A percentile compares a stretch with the other conserved stretches of the same genome.
Evolutionary conservation across 2,797 vertebrate genomes (phyloP).

Genomic region (Rhodeus uyekii): DNA sequence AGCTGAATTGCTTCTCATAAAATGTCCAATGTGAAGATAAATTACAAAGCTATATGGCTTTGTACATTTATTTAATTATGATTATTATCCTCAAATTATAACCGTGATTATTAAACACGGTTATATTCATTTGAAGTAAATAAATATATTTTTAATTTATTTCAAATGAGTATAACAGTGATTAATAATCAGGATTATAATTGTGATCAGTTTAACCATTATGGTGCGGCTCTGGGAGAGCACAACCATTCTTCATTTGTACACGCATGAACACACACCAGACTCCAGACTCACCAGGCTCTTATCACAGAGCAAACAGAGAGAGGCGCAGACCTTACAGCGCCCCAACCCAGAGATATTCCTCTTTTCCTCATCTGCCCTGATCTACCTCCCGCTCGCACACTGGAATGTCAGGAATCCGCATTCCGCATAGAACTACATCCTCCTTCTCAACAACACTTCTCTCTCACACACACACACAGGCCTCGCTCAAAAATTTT

Average conservation of each 20-base stretch:
- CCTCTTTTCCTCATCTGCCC: conserved; percentile 39
- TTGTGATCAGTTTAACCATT: background rate
- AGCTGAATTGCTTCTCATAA: background rate
- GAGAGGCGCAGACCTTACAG: background rate
- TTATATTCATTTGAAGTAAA: too few species aligned
- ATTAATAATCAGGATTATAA: too few species aligned
- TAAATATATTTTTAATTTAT: background rate
- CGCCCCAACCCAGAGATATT: background rate
- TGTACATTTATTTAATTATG: too few species aligned
- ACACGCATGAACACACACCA: background rate
- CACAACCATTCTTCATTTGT: background rate
- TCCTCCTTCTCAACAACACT: conserved; percentile 17
- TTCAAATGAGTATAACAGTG: background rate
- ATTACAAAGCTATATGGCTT: too few species aligned
- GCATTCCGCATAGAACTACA: background rate
- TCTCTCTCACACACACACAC: conserved; percentile 27
- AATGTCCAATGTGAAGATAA: background rate
- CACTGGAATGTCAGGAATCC: conserved; percentile 71
- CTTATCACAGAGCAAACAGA: conserved; percentile 18
- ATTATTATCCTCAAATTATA: too few species aligned
- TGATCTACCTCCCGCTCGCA: conserved; percentile 58
- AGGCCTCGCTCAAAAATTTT: background rate
- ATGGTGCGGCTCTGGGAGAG: background rate
- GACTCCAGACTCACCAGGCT: background rate
- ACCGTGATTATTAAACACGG: too few species aligned